Base-by-base conservation (phyloP, 1,140 invertebrate genomes). In the Tetragonula clypearis region DNA sequence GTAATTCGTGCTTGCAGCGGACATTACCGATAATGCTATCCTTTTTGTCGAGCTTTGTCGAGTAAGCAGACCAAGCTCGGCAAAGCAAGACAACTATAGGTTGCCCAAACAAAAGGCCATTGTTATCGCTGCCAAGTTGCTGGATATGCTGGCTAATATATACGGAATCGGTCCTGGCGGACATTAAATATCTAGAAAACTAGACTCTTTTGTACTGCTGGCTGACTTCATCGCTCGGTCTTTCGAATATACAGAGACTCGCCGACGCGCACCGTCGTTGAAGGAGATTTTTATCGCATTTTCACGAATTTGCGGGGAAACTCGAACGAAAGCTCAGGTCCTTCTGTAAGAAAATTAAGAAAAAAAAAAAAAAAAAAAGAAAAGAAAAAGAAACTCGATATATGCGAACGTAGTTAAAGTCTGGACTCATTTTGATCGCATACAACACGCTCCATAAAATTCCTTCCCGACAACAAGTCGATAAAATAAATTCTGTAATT, bases 1-100 rank as follows among this genome's bases (percentile, higher is more conserved):
- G 82, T 78, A 84, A 84, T 84, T 78, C 76, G 75, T 75, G 73
- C 56, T 84, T 78, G 55, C 65, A 78, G n/a, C 82, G 82, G 82
- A 84, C 74, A 84, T 78, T 84, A 84, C 82, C 82, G 82, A 84
- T 84, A 84, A 84, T 84, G 75, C 35, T 84, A 84, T 84, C 74
- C 75, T 84, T 84, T 84, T 84, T 78, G 75, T 84, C 82, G 35
- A 71, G 82, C 82, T 84, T 77, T 62, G 66, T 78, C 55, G 55
- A n/a, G 55, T 71, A 79, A 84, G 66, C 76, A 79, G 73, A 41
- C 35, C 0, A 35, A 35, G 35, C 19, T 8, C 75, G 56, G 14
- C 49, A 58, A 84, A 78, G 66, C 82, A 53, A 78, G 75, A 71
- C 74, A 71, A 60, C 82, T 78, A 84, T 78, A 78, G 82, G 66